These are phyloP conservation scores for Petroica traversi DNA, from an alignment of 2,113 vertebrate species.

Conservation along the genomic window DNA sequence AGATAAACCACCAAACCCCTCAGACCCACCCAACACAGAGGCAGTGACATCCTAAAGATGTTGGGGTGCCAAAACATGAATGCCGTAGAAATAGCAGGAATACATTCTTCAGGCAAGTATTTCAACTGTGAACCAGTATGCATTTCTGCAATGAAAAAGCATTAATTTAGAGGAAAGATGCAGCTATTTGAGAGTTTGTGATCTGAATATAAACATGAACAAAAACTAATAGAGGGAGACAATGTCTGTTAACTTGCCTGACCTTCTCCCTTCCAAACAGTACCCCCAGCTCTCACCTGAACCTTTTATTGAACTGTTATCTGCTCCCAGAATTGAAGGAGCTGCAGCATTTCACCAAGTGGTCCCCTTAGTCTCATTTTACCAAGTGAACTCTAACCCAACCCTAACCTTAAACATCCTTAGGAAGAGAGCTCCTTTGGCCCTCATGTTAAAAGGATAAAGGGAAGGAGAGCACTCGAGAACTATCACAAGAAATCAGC, in stretches of 20 bases:
- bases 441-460: not conserved
- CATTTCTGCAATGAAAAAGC: not conserved
- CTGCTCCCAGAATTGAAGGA: not conserved
- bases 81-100: not conserved
- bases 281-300: not conserved
- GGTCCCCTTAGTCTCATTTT: not conserved
- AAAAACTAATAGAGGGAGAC: not conserved
- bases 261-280: not conserved
- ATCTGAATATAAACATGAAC: rapidly evolving
- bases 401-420: not conserved
- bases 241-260: not conserved
- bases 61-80: not conserved
- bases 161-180: not conserved
- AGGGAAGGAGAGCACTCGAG: not conserved
- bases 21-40: not conserved
- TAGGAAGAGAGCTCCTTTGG: not conserved
- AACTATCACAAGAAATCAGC: not conserved
- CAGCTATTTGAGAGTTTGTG: not conserved
- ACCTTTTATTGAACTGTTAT: not conserved
- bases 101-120: not conserved
- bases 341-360: not conserved
- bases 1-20: not conserved
- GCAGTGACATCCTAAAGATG: rapidly evolving
- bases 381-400: not conserved
- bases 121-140: not conserved